Evolutionary conservation across 2,888 invertebrate genomes (phyloP).

Genomic region (Cheilosia vernalis): DNA sequence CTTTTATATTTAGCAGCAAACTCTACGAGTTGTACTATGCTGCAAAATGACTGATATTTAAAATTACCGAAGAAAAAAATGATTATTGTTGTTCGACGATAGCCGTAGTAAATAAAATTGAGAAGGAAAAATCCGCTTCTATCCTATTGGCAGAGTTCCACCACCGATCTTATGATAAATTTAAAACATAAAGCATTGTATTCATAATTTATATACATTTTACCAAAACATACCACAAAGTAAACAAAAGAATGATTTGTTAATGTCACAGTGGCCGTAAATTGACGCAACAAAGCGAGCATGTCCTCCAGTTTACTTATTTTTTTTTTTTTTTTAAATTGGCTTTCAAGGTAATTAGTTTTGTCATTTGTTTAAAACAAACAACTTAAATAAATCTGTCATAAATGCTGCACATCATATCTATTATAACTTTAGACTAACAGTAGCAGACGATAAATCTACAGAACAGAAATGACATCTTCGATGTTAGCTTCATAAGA

Average conservation of each 20-base stretch:
- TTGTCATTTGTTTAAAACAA: neutral
- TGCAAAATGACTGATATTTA: neutral
- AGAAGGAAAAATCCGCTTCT: neutral
- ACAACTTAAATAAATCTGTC: neutral
- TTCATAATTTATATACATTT: neutral
- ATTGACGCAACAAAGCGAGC: neutral
- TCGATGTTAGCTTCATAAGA: neutral
- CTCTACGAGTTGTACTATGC: neutral
- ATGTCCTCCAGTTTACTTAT: neutral
- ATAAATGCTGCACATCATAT: neutral
- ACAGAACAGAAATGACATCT: neutral
- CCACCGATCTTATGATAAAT: constrained; percentile 1
- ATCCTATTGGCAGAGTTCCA: constrained; percentile 30
- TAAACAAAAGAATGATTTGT: constrained; percentile 20
- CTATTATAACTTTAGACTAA: constrained; percentile 2
- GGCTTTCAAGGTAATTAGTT: constrained; percentile 3
- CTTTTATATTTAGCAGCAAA: too few species aligned
- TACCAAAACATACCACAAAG: neutral
- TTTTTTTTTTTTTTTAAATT: neutral
- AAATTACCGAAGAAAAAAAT: neutral
- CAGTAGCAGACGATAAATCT: neutral
- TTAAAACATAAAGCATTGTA: neutral
- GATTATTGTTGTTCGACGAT: neutral
- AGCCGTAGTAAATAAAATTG: neutral
- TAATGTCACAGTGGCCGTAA: constrained; percentile 17